Evolutionary conservation across 2,113 vertebrate genomes (phyloP), one percentile per base, ranked within the genome.

Genomic region (Gobiocypris rarus): DNA sequence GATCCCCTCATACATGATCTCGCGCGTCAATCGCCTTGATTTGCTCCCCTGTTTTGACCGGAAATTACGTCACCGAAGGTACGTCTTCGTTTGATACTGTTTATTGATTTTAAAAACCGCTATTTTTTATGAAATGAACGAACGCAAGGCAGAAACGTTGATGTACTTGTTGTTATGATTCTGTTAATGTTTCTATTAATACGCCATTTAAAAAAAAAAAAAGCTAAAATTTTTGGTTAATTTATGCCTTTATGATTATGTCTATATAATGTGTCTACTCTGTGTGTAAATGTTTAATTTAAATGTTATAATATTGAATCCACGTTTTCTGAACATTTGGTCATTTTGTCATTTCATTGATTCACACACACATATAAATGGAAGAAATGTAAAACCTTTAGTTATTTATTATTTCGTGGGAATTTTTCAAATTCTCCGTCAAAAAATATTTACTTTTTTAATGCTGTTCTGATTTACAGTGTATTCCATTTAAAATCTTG

Each of bases 11-110:
- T 48, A 31, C 77, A 80, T 80, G 77, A 22, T 65, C 26, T 28
- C 59, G 58, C 41, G 43, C 77, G 24, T 63, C 77, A 22, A 67
- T 52, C 24, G 59, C 77, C 58, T 48, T 80, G 77, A 80, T 65
- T 80, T 31, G 77, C 77, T 34, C 38, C 14, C 2, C 17, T 15
- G 10, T 50, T 28, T 24, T 9, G 19, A 63, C 59, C 41, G 77
- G 77, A 80, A 80, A 19, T 67, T 31, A 14, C 59, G 59, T 80
- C 77, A 67, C 26, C 5, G 1, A 67, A 43, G 1, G 0, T 50
- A 52, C 3, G 43, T 14, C 2, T 61, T 31, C 24, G 3, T 3
- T n/a, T n/a, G 15, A 52, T 22, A 3, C 31, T 34, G 19, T 38
- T 59, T 43, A 14, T 75, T 54, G 11, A 34, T 75, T 54, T 54